Evolutionary conservation across 2,888 invertebrate species (phyloP).

Genomic region (Hanleya hanleyi): DNA sequence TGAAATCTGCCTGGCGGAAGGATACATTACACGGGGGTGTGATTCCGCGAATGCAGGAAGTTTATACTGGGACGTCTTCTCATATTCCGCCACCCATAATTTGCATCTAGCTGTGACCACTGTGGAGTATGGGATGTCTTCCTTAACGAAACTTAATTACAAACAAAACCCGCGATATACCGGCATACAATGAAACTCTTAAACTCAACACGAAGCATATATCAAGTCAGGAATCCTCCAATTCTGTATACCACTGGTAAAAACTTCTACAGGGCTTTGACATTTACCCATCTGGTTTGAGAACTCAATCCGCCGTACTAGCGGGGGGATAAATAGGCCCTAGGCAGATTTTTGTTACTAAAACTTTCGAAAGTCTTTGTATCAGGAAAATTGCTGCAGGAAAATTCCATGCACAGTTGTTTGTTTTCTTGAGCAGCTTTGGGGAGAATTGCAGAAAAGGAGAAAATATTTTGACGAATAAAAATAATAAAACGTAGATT

Average conservation of each 20-base stretch:
- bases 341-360: not conserved
- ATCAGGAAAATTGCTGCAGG: not conserved
- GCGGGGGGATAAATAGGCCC: not conserved
- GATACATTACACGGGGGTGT: constrained; percentile 11
- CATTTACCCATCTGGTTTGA: not conserved
- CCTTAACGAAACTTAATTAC: not conserved
- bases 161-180: not conserved
- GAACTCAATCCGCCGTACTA: not conserved
- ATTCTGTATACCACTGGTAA: not conserved
- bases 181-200: too few species aligned
- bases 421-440: not conserved
- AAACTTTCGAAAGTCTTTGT: not conserved
- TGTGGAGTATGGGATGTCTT: not conserved
- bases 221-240: not conserved
- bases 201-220: too few species aligned
- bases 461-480: too few species aligned
- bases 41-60: constrained; percentile 7
- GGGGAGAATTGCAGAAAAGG: too few species aligned
- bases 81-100: not conserved
- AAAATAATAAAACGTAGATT: too few species aligned
- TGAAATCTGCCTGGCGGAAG: constrained; percentile 1
- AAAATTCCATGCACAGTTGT: not conserved
- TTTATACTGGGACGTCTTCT: constrained; percentile 9
- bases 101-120: not conserved
- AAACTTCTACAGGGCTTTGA: not conserved